Evolutionary conservation across 1,140 invertebrate genomes (phyloP).

Genomic region (Macrocentrus cingulum): DNA sequence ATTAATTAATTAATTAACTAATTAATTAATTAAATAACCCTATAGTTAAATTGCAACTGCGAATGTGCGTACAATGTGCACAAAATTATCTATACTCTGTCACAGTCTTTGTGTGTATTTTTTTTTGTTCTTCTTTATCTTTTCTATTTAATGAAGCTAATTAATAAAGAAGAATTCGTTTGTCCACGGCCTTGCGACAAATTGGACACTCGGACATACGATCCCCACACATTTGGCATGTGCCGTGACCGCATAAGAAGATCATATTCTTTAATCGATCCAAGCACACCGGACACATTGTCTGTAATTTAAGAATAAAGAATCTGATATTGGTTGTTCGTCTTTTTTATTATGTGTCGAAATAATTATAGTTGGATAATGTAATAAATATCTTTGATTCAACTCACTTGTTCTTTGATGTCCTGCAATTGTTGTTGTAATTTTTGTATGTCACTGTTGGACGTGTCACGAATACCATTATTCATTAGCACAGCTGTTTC

Average conservation of each 20-base stretch:
- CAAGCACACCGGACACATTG: constrained; percentile 96
- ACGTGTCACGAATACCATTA: constrained; percentile 76
- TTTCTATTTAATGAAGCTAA: constrained; percentile 4
- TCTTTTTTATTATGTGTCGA: neutral
- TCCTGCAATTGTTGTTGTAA: constrained; percentile 95
- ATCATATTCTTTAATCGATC: constrained; percentile 98
- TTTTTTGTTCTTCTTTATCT: constrained; percentile 1
- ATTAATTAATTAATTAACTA: too few species aligned
- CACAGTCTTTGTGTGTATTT: constrained; percentile 10
- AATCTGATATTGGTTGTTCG: neutral
- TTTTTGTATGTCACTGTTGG: constrained; percentile 85
- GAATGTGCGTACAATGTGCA: too few species aligned
- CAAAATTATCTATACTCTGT: neutral
- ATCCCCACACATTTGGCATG: constrained; percentile 98
- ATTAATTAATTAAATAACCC: too few species aligned
- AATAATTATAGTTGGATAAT: neutral
- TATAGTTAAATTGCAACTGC: too few species aligned
- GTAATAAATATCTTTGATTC: constrained; percentile 14
- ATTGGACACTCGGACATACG: constrained; percentile 96
- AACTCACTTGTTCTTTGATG: constrained; percentile 89
- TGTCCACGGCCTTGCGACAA: constrained; percentile 93
- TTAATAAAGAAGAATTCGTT: constrained; percentile 88
- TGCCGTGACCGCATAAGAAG: constrained; percentile 95
- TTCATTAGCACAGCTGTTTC: constrained; percentile 70
- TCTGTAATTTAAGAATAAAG: constrained; percentile 67